Evolutionary conservation across 1,140 invertebrate species (phyloP).

Genomic region (Drosophila malerkotliana): DNA sequence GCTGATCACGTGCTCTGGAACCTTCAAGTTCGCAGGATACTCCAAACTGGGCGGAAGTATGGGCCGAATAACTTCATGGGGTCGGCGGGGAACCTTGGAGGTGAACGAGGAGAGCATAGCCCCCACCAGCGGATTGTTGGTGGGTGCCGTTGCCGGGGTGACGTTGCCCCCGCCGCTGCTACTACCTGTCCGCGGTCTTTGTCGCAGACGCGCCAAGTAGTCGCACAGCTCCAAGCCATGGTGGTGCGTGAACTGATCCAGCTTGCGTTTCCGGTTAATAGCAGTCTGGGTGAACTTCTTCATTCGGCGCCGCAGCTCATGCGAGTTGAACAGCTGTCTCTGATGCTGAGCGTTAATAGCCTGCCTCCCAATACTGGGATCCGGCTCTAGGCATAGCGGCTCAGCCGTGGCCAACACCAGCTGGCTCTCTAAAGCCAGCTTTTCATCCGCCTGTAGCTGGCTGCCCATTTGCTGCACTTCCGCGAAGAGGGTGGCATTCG

Average conservation of each 20-base stretch:
- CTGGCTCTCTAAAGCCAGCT: conserved; percentile 91
- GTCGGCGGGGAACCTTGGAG: conserved; percentile 76
- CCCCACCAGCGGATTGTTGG: conserved; percentile 74
- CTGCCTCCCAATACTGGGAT: conserved; percentile 90
- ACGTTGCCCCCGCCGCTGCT: conserved; percentile 60
- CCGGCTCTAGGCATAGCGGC: conserved; percentile 93
- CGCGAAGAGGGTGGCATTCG: conserved; percentile 89
- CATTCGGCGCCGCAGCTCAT: conserved; percentile 89
- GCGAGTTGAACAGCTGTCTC: conserved; percentile 89
- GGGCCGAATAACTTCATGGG: conserved; percentile 81
- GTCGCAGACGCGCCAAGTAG: conserved; percentile 84
- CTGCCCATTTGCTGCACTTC: conserved; percentile 77
- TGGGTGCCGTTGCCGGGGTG: conserved; percentile 81
- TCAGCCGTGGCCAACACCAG: conserved; percentile 92
- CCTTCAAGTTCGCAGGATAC: conserved; percentile 80
- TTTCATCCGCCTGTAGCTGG: conserved; percentile 88
- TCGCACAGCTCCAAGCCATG: conserved; percentile 90
- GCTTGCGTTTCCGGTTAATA: conserved; percentile 93
- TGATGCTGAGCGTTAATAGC: conserved; percentile 90
- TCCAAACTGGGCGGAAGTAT: conserved; percentile 84
- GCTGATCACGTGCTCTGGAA: conserved; percentile 81
- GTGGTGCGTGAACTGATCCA: conserved; percentile 92
- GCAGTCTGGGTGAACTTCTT: conserved; percentile 91
- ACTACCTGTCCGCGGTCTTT: conserved; percentile 66
- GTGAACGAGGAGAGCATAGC: conserved; percentile 82